Evolutionary conservation across 2,888 invertebrate genomes (phyloP).

Genomic region (Schrankia costaestrigalis): DNA sequence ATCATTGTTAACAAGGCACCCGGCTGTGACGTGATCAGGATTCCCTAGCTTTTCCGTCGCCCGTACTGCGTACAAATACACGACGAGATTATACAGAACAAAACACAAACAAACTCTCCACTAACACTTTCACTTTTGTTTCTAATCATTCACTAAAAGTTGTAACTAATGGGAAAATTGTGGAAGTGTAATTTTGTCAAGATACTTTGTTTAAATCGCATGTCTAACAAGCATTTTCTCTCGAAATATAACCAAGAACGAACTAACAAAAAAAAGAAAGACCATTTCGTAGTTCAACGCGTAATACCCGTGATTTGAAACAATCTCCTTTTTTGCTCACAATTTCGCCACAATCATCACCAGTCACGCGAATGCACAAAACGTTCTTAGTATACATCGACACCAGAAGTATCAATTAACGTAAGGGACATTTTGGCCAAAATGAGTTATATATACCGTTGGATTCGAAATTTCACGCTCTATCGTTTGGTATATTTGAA

Average conservation of each 20-base stretch:
- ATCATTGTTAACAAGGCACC: constrained; percentile 37
- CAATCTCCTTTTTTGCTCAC: constrained; percentile 62
- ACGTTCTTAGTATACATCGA: constrained; percentile 30
- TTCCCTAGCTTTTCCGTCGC: constrained; percentile 16
- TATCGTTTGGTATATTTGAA: no score
- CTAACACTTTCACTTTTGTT: constrained; percentile 32
- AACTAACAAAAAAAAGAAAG: constrained; percentile 50
- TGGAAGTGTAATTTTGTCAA: constrained; percentile 22
- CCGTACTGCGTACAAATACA: constrained; percentile 14
- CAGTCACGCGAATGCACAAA: constrained; percentile 59
- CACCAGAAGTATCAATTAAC: no score
- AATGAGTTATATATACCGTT: no score
- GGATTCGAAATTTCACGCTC: no score
- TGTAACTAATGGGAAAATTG: constrained; percentile 7
- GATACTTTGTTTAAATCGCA: constrained; percentile 47
- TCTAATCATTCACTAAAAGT: constrained; percentile 15
- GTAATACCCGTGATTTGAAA: constrained; percentile 65
- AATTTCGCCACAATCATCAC: constrained; percentile 57
- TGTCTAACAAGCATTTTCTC: constrained; percentile 55
- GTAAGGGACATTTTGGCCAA: no score
- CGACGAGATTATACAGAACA: constrained; percentile 11
- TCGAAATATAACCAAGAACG: constrained; percentile 42
- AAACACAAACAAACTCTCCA: no score
- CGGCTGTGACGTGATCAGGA: constrained; percentile 40
- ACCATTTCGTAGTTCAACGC: constrained; percentile 52